phyloP scores from a whole-genome alignment of 2,797 vertebrate genomes.

The Petrocephalus sullivani region DNA sequence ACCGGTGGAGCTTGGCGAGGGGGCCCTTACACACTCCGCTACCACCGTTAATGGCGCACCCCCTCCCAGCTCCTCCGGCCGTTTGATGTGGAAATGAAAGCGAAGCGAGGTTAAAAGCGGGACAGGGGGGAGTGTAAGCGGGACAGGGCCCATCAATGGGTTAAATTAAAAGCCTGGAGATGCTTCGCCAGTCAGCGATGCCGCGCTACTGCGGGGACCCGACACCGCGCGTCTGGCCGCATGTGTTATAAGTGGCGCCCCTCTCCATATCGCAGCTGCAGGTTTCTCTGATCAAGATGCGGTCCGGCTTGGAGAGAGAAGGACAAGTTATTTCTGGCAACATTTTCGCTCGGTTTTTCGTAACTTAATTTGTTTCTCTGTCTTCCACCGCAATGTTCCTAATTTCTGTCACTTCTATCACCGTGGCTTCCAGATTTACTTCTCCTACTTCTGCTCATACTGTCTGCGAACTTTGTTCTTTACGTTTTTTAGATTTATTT shows the following conservation, averaged over 20 bases:
- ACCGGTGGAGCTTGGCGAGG: conserved; percentile 72
- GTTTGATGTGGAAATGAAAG: conserved; percentile 78
- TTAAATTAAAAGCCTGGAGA: conserved; percentile 65
- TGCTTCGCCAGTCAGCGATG: conserved; percentile 57
- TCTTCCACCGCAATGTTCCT: background rate
- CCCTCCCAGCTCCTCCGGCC: conserved; percentile 37
- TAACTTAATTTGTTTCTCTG: background rate
- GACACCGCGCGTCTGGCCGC: background rate
- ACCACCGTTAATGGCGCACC: conserved; percentile 66
- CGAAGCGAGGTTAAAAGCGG: conserved; percentile 44
- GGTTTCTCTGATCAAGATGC: background rate
- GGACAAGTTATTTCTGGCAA: background rate
- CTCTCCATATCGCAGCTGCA: background rate
- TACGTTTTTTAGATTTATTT: background rate
- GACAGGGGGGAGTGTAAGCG: conserved; percentile 16
- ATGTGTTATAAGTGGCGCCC: background rate
- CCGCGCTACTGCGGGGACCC: conserved; percentile 28
- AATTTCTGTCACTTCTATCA: background rate
- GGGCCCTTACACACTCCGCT: conserved; percentile 67
- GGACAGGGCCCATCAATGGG: conserved; percentile 53
- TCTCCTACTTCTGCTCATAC: background rate
- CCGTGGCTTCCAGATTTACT: background rate
- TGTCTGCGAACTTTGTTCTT: background rate
- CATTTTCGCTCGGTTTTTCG: background rate
- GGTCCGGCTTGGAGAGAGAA: background rate